phyloP scores from a whole-genome alignment of 2,888 invertebrate genomes.

The Bellardia pandia region DNA sequence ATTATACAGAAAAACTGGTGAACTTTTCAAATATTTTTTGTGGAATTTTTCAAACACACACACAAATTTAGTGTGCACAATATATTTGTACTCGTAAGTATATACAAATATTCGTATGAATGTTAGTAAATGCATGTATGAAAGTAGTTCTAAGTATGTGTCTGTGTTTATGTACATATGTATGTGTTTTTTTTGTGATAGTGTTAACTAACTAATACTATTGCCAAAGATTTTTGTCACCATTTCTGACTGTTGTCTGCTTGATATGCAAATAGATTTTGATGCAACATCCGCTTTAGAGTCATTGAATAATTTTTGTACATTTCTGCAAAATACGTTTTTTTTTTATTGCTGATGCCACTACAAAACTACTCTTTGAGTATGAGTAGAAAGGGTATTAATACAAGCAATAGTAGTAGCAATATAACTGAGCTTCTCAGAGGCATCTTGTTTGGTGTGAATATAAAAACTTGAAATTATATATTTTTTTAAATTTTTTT shows the following conservation, averaged over 20 bases:
- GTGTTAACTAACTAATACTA: conserved; percentile 63
- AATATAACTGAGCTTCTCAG: conserved; percentile 8
- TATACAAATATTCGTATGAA: not conserved
- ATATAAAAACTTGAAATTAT: not conserved
- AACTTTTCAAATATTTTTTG: conserved; percentile 41
- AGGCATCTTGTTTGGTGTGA: conserved; percentile 5
- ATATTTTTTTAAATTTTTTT: not conserved
- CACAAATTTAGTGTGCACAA: conserved; percentile 38
- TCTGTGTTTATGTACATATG: not conserved
- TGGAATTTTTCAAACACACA: not conserved
- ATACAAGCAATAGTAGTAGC: not conserved
- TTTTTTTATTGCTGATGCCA: conserved; percentile 24
- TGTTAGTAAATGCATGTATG: not conserved
- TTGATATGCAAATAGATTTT: conserved; percentile 70
- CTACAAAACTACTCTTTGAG: not conserved
- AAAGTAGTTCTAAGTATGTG: not conserved
- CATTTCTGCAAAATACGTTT: conserved; percentile 17
- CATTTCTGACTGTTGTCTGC: conserved; percentile 62
- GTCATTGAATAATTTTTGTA: conserved; percentile 62
- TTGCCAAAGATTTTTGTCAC: conserved; percentile 70
- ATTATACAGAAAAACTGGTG: conserved; percentile 14
- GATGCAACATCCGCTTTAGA: conserved; percentile 68
- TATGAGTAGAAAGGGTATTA: not conserved
- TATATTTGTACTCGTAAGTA: not conserved
- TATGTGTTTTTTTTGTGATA: conserved; percentile 24